A percentile compares a stretch with the other conserved stretches of the same genome.
These are phyloP conservation scores for Diceros bicornis DNA, from an alignment of 2,797 vertebrate genomes.

Conservation along the genomic window DNA sequence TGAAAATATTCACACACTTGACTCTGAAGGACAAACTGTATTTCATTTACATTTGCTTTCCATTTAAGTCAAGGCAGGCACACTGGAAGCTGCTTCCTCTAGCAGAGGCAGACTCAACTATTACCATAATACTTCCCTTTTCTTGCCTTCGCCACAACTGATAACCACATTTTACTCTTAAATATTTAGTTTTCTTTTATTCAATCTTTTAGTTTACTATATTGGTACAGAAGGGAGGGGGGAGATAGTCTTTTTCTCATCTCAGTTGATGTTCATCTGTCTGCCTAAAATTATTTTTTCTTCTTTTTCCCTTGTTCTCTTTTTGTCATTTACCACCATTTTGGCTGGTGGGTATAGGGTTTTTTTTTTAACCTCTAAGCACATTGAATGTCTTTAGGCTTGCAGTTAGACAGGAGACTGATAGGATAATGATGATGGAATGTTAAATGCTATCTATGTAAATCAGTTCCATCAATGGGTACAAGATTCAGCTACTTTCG, in stretches of 20 bases:
- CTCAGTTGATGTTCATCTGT: conserved; percentile 89
- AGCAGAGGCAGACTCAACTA: conserved; percentile 77
- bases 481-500: conserved; percentile 92
- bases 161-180: conserved; percentile 84
- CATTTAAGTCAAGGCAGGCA: conserved; percentile 73
- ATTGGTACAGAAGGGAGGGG: conserved; percentile 74
- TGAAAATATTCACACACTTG: background rate
- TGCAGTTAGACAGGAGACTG: conserved; percentile 92
- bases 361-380: conserved; percentile 87
- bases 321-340: conserved; percentile 89
- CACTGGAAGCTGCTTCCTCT: conserved; percentile 73
- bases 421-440: conserved; percentile 93
- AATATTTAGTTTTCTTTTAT: conserved; percentile 88
- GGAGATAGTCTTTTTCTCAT: conserved; percentile 84
- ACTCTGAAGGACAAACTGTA: conserved; percentile 74
- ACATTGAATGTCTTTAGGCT: conserved; percentile 90
- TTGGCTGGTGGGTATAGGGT: conserved; percentile 86
- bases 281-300: conserved; percentile 84
- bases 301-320: conserved; percentile 51
- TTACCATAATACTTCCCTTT: conserved; percentile 88
- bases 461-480: conserved; percentile 93
- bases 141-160: conserved; percentile 70
- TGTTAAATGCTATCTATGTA: conserved; percentile 93
- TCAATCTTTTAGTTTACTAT: conserved; percentile 84
- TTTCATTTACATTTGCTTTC: conserved; percentile 78